Base-by-base conservation (phyloP, 2,113 vertebrate species). In the Gnathonemus echidnorhynchus region DNA sequence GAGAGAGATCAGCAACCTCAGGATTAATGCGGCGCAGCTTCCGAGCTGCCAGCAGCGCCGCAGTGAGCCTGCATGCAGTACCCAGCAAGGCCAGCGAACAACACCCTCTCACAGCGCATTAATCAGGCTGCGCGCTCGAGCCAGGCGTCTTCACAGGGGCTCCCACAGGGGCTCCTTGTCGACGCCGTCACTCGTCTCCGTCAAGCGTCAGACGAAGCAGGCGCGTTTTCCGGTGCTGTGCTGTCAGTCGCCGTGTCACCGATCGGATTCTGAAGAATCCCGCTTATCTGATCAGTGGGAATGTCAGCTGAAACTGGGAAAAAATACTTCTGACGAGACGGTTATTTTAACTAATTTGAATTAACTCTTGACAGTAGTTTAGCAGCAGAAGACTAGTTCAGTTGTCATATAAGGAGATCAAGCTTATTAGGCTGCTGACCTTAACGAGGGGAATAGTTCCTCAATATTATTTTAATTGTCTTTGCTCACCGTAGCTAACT, bases 21-120 rank as follows among this genome's bases (percentile, higher is more conserved):
- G 77, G 89, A 89, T 84, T 45, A 89, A 85, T 58, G 89, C 77
- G 13, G 56, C 48, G 27, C 88, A 13, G 77, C 50, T 88, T 39
- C 77, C 31, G 35, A 45, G 17, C 89, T 39, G 19, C 39, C 48
- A 1, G 39, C 21, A 19, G 50, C 48, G 3, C 35, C 39, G 50
- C 89, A 58, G 77, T 35, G 11, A 46, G 31, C 49, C 89, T 27
- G 52, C 77, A 46, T 53, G 88, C 70, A 8, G 21, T 27, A 27
- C 89, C 39, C 27, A 52, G 88, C 48, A 3, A 49, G 48, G 50
- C 50, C 74, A 84, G 50, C 19, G n/a, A 35, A 42, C 31, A 42
- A 8, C 17, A 49, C 10, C 86, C 46, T 46, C 42, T 48, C 31
- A 11, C 13, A 3, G 27, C 11, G 21, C n/a, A 15, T 53, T 21